Evolutionary conservation across 2,888 invertebrate species (phyloP).

Genomic region (Chymomyza fuscimana): DNA sequence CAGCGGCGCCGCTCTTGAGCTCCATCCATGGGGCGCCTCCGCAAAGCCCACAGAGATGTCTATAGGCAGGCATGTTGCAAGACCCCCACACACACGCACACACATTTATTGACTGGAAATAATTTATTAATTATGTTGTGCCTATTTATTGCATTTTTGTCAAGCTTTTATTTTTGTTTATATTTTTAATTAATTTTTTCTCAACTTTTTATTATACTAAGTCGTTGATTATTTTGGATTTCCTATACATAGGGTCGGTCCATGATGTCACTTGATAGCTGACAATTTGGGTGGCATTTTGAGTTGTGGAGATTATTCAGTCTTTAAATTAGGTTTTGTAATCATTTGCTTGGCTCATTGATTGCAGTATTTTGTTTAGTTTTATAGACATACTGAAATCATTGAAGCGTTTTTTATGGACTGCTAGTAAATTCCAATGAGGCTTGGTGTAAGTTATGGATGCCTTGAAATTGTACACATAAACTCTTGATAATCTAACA

Average conservation of each 20-base stretch:
- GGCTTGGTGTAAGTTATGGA: slow-evolving; percentile 13
- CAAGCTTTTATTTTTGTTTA: slow-evolving; percentile 16
- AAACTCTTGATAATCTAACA: background rate
- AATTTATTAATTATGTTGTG: slow-evolving; percentile 69
- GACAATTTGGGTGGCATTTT: slow-evolving; percentile 61
- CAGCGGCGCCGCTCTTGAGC: slow-evolving; percentile 58
- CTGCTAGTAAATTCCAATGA: slow-evolving; percentile 11
- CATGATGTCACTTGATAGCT: background rate
- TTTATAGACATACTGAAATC: slow-evolving; percentile 4
- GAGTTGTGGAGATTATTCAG: slow-evolving; percentile 13
- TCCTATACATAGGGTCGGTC: background rate
- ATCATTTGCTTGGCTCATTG: slow-evolving; percentile 29
- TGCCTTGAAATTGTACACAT: background rate
- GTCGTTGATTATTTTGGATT: background rate
- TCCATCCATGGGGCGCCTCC: slow-evolving; percentile 60
- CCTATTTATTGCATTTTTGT: slow-evolving; percentile 42
- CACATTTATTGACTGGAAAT: slow-evolving; percentile 71
- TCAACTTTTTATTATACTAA: slow-evolving; percentile 22
- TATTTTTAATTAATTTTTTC: slow-evolving; percentile 45
- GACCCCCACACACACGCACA: slow-evolving; percentile 35
- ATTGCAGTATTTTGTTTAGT: slow-evolving; percentile 19
- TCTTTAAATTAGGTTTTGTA: slow-evolving; percentile 50
- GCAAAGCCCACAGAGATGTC: slow-evolving; percentile 22
- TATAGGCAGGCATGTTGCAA: slow-evolving; percentile 54
- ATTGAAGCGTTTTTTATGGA: slow-evolving; percentile 10